Conservation (phyloP, 2,888 invertebrate genomes). For the Andrena minutula region DNA sequence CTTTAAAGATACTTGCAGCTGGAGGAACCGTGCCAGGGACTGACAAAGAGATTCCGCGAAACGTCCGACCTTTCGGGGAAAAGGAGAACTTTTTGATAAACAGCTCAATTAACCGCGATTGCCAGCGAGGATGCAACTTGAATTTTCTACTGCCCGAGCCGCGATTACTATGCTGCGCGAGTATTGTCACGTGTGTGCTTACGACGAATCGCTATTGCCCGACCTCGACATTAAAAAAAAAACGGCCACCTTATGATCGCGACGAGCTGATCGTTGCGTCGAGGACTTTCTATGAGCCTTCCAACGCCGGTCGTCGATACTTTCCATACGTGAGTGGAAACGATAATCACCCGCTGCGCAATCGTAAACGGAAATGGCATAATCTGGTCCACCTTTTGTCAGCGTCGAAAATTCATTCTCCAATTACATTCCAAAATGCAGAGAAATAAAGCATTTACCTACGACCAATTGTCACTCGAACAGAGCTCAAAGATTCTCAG, state of each 20-base stretch:
- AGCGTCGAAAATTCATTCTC: not conserved
- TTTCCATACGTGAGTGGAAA: conserved; percentile 70
- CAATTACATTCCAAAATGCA: too few relatives aligned
- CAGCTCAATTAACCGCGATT: conserved; percentile 25
- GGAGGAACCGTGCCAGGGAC: not conserved
- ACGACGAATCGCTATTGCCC: conserved; percentile 44
- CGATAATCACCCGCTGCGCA: conserved; percentile 50
- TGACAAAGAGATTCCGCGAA: not conserved
- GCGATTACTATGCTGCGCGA: conserved; percentile 71
- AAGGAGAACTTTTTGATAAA: conserved; percentile 16
- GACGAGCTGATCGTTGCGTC: conserved; percentile 55
- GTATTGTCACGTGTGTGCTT: conserved; percentile 43
- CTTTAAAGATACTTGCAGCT: not conserved
- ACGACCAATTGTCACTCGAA: too few relatives aligned
- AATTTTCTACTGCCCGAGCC: conserved; percentile 36
- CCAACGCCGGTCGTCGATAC: conserved; percentile 49
- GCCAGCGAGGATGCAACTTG: conserved; percentile 46
- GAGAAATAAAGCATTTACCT: too few relatives aligned
- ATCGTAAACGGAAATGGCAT: conserved; percentile 43
- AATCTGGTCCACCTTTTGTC: conserved; percentile 8
- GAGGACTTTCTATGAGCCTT: conserved; percentile 48
- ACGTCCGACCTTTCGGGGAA: not conserved
- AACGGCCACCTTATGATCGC: conserved; percentile 54
- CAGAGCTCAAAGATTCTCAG: too few relatives aligned
- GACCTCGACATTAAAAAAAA: conserved; percentile 75